Percentiles rank a stretch among this genome's conserved stretches.
Evolutionary conservation across 1,140 invertebrate genomes (phyloP).

Genomic region (Zaprionus ornatus): DNA sequence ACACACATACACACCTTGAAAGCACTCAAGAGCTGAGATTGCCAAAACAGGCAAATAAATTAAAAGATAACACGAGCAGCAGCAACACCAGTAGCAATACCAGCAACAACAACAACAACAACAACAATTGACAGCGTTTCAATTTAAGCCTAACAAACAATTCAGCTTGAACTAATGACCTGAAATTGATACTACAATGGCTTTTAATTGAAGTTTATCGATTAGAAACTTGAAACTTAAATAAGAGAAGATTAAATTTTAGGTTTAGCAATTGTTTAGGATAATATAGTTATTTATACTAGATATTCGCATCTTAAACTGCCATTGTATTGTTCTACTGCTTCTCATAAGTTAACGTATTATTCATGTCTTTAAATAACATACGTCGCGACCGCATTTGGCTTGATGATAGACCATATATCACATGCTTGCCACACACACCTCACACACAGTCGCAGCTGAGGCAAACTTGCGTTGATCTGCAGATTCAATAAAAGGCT

Average conservation of each 20-base stretch:
- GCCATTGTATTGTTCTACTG: background rate
- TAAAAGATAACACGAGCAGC: background rate
- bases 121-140: background rate
- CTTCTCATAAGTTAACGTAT: background rate
- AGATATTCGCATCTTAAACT: background rate
- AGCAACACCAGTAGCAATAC: no score
- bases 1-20: background rate
- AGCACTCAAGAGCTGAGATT: constrained; percentile 14
- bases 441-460: constrained; percentile 1
- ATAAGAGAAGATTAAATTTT: background rate
- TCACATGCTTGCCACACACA: background rate
- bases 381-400: background rate
- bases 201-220: background rate
- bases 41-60: constrained; percentile 10
- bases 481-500: constrained; percentile 17
- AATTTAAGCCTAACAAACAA: background rate
- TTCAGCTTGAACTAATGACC: background rate
- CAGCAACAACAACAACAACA: background rate
- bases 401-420: background rate
- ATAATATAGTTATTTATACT: background rate
- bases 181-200: background rate
- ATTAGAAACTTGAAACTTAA: background rate
- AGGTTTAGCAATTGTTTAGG: background rate
- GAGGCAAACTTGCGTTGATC: background rate
- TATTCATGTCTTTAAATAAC: background rate